Evolutionary conservation across 2,113 vertebrate genomes (phyloP).

Genomic region (Lamprologus speciosus): DNA sequence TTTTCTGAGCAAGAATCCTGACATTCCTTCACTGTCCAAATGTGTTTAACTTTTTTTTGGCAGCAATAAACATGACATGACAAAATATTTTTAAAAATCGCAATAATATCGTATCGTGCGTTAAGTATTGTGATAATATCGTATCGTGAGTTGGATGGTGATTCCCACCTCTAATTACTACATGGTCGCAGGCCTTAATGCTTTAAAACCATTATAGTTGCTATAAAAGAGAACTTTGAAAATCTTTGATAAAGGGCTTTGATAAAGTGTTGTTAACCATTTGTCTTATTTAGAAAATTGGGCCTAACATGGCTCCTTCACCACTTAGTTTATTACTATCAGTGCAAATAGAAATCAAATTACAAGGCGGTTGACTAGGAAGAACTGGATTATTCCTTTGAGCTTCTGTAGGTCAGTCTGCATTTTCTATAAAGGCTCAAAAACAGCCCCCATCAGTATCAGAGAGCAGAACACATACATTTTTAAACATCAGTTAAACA

Average conservation of each 20-base stretch:
- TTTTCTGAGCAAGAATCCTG: too few relatives aligned
- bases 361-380: not conserved
- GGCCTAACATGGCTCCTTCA: not conserved
- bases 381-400: not conserved
- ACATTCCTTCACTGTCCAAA: too few relatives aligned
- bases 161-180: too few relatives aligned
- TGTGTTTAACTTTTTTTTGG: too few relatives aligned
- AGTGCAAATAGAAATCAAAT: not conserved
- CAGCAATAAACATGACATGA: too few relatives aligned
- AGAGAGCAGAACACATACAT: not conserved
- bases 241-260: not conserved
- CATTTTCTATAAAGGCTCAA: not conserved
- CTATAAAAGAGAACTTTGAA: not conserved
- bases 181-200: not conserved
- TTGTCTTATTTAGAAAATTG: not conserved
- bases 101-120: too few relatives aligned
- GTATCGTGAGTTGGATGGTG: too few relatives aligned
- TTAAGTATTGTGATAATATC: too few relatives aligned
- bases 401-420: not conserved
- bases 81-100: too few relatives aligned
- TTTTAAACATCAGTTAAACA: not conserved
- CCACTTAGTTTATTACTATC: not conserved
- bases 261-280: not conserved
- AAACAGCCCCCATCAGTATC: not conserved
- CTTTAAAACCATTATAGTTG: not conserved